Evolutionary conservation across 1,140 invertebrate species (phyloP).

Genomic region (Megalopta genalis): DNA sequence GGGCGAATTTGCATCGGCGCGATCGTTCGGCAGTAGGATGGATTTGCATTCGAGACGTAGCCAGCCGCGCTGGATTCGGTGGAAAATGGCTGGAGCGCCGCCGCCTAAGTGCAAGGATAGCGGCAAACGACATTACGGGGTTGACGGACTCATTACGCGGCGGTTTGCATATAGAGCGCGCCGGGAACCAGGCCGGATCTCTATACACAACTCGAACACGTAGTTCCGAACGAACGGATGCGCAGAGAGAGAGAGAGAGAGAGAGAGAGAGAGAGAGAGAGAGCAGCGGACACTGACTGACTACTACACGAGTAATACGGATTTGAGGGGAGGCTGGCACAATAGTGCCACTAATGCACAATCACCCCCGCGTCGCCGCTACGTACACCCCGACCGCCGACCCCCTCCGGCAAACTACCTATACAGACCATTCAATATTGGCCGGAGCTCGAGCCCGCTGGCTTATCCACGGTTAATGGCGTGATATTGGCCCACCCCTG

Average conservation of each 20-base stretch:
- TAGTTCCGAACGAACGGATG: slow-evolving; percentile 54
- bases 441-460: slow-evolving; percentile 69
- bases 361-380: slow-evolving; percentile 61
- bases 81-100: slow-evolving; percentile 73
- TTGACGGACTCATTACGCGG: slow-evolving; percentile 79
- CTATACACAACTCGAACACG: slow-evolving; percentile 62
- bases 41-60: slow-evolving; percentile 75
- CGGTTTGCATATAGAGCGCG: slow-evolving; percentile 78
- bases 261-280: no score
- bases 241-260: no score
- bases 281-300: slow-evolving; percentile 75
- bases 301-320: slow-evolving; percentile 78
- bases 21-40: slow-evolving; percentile 38
- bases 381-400: slow-evolving; percentile 54
- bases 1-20: slow-evolving; percentile 62
- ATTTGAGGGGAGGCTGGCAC: slow-evolving; percentile 76
- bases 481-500: slow-evolving; percentile 59
- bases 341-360: slow-evolving; percentile 79
- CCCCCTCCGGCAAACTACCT: slow-evolving; percentile 72
- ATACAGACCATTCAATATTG: slow-evolving; percentile 77
- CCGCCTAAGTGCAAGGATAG: slow-evolving; percentile 78
- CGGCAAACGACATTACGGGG: slow-evolving; percentile 78
- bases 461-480: slow-evolving; percentile 75
- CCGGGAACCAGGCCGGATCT: slow-evolving; percentile 45
- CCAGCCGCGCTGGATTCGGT: slow-evolving; percentile 65